phyloP scores from a whole-genome alignment of 1,140 invertebrate species.

The Chelonus insularis region DNA sequence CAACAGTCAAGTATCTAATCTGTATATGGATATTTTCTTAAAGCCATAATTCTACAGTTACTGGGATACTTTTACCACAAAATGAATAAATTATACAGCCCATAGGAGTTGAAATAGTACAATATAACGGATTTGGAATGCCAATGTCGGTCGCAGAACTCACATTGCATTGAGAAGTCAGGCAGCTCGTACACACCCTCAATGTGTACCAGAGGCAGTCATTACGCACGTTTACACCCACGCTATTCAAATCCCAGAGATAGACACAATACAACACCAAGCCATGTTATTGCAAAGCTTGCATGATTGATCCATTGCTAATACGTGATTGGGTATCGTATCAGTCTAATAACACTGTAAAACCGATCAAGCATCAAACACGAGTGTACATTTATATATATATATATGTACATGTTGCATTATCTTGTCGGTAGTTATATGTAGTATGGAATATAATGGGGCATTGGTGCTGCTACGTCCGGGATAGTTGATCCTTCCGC shows the following conservation, averaged over 20 bases:
- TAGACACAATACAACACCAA: too few relatives aligned
- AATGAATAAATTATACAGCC: too few relatives aligned
- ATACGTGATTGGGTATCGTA: slow-evolving; percentile 19
- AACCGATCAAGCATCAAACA: not conserved
- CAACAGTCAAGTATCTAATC: too few relatives aligned
- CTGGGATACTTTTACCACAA: too few relatives aligned
- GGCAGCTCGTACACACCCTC: not conserved
- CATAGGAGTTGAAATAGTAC: not conserved
- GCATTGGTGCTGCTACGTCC: not conserved
- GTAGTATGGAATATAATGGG: not conserved
- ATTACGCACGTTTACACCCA: slow-evolving; percentile 21
- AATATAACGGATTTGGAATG: slow-evolving; percentile 39
- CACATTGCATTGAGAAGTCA: not conserved
- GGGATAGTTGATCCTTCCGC: slow-evolving; percentile 14
- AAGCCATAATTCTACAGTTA: too few relatives aligned
- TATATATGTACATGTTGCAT: not conserved
- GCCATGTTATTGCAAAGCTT: not conserved
- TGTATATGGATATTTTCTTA: too few relatives aligned
- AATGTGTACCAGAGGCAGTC: slow-evolving; percentile 3
- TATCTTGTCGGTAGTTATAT: slow-evolving; percentile 4
- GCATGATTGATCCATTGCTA: slow-evolving; percentile 24
- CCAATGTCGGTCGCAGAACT: slow-evolving; percentile 25
- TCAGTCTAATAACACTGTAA: slow-evolving; percentile 4
- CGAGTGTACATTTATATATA: not conserved
- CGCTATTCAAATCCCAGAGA: slow-evolving; percentile 2